Conservation (phyloP, 2,888 invertebrate species). For the Athalia cordata region DNA sequence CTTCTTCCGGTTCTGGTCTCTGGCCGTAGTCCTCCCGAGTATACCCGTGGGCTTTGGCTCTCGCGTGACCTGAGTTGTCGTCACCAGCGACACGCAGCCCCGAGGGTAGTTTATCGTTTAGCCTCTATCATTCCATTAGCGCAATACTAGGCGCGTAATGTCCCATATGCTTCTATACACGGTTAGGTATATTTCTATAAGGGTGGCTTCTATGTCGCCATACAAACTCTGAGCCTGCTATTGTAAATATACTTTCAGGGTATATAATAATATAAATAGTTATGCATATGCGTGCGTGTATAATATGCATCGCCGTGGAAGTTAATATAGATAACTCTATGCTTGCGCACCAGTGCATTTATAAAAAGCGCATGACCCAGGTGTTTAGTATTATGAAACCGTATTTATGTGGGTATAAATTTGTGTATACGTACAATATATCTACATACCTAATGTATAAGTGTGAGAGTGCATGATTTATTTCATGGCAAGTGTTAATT, state of each 20-base stretch:
- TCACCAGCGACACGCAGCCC: slow-evolving; percentile 45
- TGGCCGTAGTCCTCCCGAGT: not conserved
- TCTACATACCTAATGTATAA: not conserved
- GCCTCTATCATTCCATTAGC: slow-evolving; percentile 47
- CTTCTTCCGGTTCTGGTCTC: not conserved
- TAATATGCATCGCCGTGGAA: not conserved
- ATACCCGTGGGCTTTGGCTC: not conserved
- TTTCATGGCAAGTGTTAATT: slow-evolving; percentile 47
- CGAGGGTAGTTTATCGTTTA: slow-evolving; percentile 45
- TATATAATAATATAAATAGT: not conserved
- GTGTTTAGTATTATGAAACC: slow-evolving; percentile 6
- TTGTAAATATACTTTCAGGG: not conserved
- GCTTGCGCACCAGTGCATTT: not conserved
- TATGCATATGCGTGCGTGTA: not conserved
- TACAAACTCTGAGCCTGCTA: slow-evolving; percentile 10
- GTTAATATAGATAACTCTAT: not conserved
- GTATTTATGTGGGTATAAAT: not conserved
- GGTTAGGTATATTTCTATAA: not conserved
- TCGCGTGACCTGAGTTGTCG: slow-evolving; percentile 46
- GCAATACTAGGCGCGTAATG: slow-evolving; percentile 40
- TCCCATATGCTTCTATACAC: slow-evolving; percentile 18
- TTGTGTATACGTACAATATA: not conserved
- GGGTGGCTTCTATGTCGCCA: slow-evolving; percentile 26
- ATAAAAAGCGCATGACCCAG: slow-evolving; percentile 6
- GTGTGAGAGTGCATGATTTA: slow-evolving; percentile 42